A percentile compares a stretch with the other conserved stretches of the same genome.
These are phyloP conservation scores for Limulus polyphemus DNA, from an alignment of 2,888 invertebrate genomes.

Conservation along the genomic window DNA sequence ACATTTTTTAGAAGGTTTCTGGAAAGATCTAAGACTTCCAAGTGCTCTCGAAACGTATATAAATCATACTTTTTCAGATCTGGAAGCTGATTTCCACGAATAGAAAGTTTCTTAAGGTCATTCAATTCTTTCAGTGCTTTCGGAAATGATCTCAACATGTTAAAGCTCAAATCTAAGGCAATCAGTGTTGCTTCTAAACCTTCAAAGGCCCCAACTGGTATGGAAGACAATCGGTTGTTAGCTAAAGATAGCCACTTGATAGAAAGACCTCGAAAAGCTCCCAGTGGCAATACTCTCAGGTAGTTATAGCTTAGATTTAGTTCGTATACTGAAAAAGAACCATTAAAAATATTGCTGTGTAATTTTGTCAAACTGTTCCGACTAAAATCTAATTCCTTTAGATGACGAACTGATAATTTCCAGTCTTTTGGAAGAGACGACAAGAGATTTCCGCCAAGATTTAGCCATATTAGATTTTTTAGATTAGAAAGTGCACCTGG, in stretches of 20 bases:
- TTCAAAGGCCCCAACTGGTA: slow-evolving; percentile 58
- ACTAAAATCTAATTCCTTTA: slow-evolving; percentile 71
- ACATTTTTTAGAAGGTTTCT: slow-evolving; percentile 20
- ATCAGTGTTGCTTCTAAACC: slow-evolving; percentile 45
- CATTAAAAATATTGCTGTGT: slow-evolving; percentile 34
- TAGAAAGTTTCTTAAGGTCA: slow-evolving; percentile 51
- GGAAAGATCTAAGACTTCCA: slow-evolving; percentile 26
- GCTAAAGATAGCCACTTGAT: slow-evolving; percentile 55
- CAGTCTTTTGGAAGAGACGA: slow-evolving; percentile 45
- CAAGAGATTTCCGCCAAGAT: slow-evolving; percentile 53
- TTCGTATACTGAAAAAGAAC: slow-evolving; percentile 56
- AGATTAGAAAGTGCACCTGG: slow-evolving; percentile 48
- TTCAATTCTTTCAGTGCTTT: slow-evolving; percentile 45
- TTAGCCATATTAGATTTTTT: slow-evolving; percentile 53
- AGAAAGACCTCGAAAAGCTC: slow-evolving; percentile 55
- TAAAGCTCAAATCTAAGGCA: slow-evolving; percentile 35
- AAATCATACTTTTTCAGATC: slow-evolving; percentile 60
- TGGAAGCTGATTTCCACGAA: slow-evolving; percentile 60
- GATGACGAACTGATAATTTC: slow-evolving; percentile 48
- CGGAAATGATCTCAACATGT: slow-evolving; percentile 52
- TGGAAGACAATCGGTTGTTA: slow-evolving; percentile 35
- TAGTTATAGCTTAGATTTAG: slow-evolving; percentile 70
- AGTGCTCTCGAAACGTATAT: slow-evolving; percentile 9
- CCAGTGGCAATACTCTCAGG: slow-evolving; percentile 50
- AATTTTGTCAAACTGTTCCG: slow-evolving; percentile 63